phyloP scores from a whole-genome alignment of 2,888 invertebrate species.

The Magallana nippona region DNA sequence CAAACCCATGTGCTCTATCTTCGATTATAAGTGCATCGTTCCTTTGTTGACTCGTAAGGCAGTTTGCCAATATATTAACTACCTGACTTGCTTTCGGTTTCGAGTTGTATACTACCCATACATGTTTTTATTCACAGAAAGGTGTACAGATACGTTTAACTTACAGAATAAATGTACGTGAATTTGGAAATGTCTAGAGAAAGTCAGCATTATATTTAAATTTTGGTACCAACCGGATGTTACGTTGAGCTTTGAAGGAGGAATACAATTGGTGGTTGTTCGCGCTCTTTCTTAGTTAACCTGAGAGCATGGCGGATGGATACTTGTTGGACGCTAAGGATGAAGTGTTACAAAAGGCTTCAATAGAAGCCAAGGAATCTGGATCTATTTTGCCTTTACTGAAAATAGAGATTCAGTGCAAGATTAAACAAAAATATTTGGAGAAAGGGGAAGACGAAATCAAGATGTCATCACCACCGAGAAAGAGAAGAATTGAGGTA shows the following conservation, averaged over 20 bases:
- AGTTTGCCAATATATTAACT: not conserved
- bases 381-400: slow-evolving; percentile 20
- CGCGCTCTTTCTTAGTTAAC: not conserved
- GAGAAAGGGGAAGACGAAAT: slow-evolving; percentile 28
- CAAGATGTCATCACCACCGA: not conserved
- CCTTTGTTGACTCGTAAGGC: slow-evolving; percentile 13
- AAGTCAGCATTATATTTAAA: slow-evolving; percentile 29
- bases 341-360: slow-evolving; percentile 8
- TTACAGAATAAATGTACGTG: not conserved
- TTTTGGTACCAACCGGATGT: not conserved
- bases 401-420: slow-evolving; percentile 17
- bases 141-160: not conserved
- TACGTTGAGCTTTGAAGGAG: not conserved
- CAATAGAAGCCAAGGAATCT: not conserved
- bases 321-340: not conserved
- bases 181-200: not conserved
- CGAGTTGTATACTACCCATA: not conserved
- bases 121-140: not conserved
- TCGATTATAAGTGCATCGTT: not conserved
- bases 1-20: not conserved
- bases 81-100: slow-evolving; percentile 1
- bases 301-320: slow-evolving; percentile 4
- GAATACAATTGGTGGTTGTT: slow-evolving; percentile 16
- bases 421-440: not conserved
- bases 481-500: not conserved